A percentile compares a stretch with the other conserved stretches of the same genome.
These are phyloP conservation scores for Thalassoma bifasciatum DNA, from an alignment of 2,113 vertebrate genomes.

Conservation along the genomic window DNA sequence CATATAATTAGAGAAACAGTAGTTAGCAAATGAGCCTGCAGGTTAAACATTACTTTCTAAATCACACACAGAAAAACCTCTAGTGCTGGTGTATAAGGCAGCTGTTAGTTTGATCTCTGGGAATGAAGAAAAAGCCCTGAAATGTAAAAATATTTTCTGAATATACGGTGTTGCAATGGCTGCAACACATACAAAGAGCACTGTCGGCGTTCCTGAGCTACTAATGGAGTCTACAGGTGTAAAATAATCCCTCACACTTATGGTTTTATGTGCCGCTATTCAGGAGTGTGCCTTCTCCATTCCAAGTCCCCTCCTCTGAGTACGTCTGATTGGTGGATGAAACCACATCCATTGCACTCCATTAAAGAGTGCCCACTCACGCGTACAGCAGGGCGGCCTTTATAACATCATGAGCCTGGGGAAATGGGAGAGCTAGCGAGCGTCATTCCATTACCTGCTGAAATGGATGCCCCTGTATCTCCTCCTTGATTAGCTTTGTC, in stretches of 20 bases:
- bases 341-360: slow-evolving; percentile 68
- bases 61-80: slow-evolving; percentile 39
- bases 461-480: slow-evolving; percentile 80
- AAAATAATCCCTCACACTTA: slow-evolving; percentile 47
- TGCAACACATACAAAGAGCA: slow-evolving; percentile 25
- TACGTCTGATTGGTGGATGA: slow-evolving; percentile 42
- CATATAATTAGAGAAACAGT: slow-evolving; percentile 92
- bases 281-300: slow-evolving; percentile 40
- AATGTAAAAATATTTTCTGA: slow-evolving; percentile 7
- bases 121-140: slow-evolving; percentile 9
- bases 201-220: neutral
- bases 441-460: slow-evolving; percentile 79
- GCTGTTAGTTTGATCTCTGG: slow-evolving; percentile 31
- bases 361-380: slow-evolving; percentile 69
- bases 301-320: slow-evolving; percentile 15
- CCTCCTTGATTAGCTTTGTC: slow-evolving; percentile 83
- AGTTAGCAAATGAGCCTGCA: slow-evolving; percentile 84
- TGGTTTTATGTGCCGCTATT: slow-evolving; percentile 47
- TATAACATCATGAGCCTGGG: slow-evolving; percentile 69
- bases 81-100: slow-evolving; percentile 31
- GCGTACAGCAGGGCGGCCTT: slow-evolving; percentile 65
- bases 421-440: slow-evolving; percentile 67
- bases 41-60: slow-evolving; percentile 86
- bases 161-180: neutral
- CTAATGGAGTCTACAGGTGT: slow-evolving; percentile 24